Base-by-base conservation (phyloP, 2,113 vertebrate genomes). In the Pituophis catenifer region DNA sequence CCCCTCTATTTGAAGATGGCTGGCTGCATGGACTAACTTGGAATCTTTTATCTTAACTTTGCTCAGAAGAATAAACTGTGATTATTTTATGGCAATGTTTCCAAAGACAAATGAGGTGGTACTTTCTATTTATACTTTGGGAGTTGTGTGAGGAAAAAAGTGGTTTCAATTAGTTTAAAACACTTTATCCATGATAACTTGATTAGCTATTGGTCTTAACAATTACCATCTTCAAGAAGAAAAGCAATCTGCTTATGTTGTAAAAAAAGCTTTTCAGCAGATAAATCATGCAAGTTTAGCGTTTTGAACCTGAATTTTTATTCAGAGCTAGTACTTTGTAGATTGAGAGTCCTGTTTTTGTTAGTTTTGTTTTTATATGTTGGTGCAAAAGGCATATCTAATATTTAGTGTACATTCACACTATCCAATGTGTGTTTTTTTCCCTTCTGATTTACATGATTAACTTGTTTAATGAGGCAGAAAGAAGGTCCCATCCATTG, bases 381-480 rank as follows among this genome's bases (percentile, higher is more conserved):
- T 70, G 57, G 95, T 91, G 93, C 94, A 97, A 97, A 95, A 90
- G 92, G 90, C 52, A 57, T 95, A 93, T 93, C 95, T 96, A 93
- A 92, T 94, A 89, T 88, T 97, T 93, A 97, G 13, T 93, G 89
- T 94, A 91, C 90, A 90, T 3, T 90, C 50, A 38, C 93, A 55
- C 91, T 96, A 95, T 95, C 81, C 94, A 95, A 96, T 95, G 94
- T 94, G 96, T 94, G 96, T 95, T 97, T 94, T 54, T 59, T 92
- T 96, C 93, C 88, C 94, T 91, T 93, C 52, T 96, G 97, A 97
- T 97, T 97, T 98, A 97, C 95, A 97, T 97, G 96, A 98, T 98
- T 98, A 98, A 98, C 96, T 98, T 98, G 97, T 96, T 97, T 97
- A 98, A 98, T 98, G 98, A 98, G 96, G 96, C 95, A 97, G 95